A percentile compares a stretch with the other conserved stretches of the same genome.
Conservation (phyloP, 2,888 invertebrate genomes). For the Mycogona germanica region DNA sequence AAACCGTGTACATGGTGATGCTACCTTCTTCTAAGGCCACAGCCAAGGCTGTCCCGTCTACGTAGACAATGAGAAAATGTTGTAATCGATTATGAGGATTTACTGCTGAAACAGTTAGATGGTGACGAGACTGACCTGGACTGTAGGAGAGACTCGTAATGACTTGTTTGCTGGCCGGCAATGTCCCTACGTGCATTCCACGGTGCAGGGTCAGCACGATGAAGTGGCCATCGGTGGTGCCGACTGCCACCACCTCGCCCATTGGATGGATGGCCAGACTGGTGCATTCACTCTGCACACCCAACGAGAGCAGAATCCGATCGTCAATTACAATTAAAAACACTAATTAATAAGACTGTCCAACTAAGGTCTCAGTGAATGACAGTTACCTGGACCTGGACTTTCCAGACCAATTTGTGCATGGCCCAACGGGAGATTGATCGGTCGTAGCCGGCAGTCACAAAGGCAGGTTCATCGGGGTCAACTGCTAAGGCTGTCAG, state of each 20-base stretch:
- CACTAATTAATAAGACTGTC: neutral
- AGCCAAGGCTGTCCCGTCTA: slow-evolving; percentile 76
- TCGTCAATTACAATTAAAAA: neutral
- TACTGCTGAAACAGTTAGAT: neutral
- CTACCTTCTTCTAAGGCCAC: slow-evolving; percentile 85
- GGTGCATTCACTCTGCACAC: slow-evolving; percentile 65
- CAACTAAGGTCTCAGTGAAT: neutral
- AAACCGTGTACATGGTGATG: slow-evolving; percentile 67
- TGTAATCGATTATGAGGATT: too few relatives aligned
- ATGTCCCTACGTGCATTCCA: slow-evolving; percentile 69
- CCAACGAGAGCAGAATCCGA: neutral
- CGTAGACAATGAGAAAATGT: slow-evolving; percentile 24
- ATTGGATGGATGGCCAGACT: slow-evolving; percentile 77
- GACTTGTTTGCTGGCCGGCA: slow-evolving; percentile 75
- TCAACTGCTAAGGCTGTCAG: slow-evolving; percentile 79
- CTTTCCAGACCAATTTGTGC: slow-evolving; percentile 74
- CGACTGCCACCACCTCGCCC: slow-evolving; percentile 74
- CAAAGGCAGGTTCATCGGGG: slow-evolving; percentile 80
- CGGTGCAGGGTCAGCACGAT: slow-evolving; percentile 74
- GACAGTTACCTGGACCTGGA: slow-evolving; percentile 46
- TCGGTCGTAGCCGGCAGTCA: slow-evolving; percentile 84
- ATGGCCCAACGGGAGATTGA: slow-evolving; percentile 82
- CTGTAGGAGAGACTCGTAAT: slow-evolving; percentile 77
- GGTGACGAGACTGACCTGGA: slow-evolving; percentile 48
- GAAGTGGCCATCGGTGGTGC: slow-evolving; percentile 79